Conservation (phyloP, 2,888 invertebrate species). For the Ormyrus labotus region DNA sequence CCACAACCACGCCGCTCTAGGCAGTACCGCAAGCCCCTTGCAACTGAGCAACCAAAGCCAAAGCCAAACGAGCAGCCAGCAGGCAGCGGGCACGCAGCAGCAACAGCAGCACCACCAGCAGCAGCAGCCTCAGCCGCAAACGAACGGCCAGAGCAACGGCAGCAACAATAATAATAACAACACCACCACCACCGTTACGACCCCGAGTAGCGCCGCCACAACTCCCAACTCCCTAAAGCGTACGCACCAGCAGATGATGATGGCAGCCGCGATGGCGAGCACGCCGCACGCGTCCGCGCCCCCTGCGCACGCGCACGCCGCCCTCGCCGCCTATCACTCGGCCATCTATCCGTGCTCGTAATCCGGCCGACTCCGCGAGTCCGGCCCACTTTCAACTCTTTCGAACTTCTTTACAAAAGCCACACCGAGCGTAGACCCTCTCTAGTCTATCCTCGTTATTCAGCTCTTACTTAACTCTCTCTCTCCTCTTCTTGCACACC, state of each 20-base stretch:
- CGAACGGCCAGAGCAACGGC: slow-evolving; percentile 52
- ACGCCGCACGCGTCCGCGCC: slow-evolving; percentile 83
- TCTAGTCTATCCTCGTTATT: slow-evolving; percentile 16
- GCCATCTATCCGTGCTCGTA: slow-evolving; percentile 91
- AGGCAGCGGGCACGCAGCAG: slow-evolving; percentile 56
- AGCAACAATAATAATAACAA: slow-evolving; percentile 59
- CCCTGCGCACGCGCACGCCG: slow-evolving; percentile 82
- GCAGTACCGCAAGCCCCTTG: slow-evolving; percentile 72
- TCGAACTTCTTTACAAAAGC: neutral
- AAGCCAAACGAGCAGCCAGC: slow-evolving; percentile 63
- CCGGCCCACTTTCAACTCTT: neutral
- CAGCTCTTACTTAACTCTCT: neutral
- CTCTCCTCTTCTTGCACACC: too few relatives aligned
- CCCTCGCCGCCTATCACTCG: slow-evolving; percentile 82
- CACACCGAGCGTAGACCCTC: slow-evolving; percentile 18
- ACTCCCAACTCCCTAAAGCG: slow-evolving; percentile 77
- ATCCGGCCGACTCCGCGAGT: slow-evolving; percentile 69
- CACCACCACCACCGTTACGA: slow-evolving; percentile 73
- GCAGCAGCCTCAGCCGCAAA: slow-evolving; percentile 40
- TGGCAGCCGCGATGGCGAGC: slow-evolving; percentile 76
- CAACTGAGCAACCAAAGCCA: slow-evolving; percentile 74
- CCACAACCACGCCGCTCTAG: slow-evolving; percentile 69
- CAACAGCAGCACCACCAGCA: slow-evolving; percentile 73
- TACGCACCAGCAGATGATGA: slow-evolving; percentile 76
- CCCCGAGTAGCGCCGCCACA: slow-evolving; percentile 76